phyloP scores from a whole-genome alignment of 2,797 vertebrate genomes.

The Oceanodroma leucorhoa region DNA sequence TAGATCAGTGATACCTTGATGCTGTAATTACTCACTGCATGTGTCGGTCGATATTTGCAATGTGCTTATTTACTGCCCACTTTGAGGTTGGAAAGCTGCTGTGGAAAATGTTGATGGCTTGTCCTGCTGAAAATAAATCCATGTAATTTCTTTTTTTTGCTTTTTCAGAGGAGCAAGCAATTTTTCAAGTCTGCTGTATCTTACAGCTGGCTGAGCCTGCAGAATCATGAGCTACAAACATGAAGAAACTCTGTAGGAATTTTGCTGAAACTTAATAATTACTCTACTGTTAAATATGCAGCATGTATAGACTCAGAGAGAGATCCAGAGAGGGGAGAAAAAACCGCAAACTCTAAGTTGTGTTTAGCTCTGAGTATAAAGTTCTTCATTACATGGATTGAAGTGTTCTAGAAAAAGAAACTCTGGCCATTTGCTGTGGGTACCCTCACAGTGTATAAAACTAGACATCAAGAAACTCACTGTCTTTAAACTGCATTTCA shows the following conservation, averaged over 20 bases:
- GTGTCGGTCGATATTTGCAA: slow-evolving; percentile 51
- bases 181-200: slow-evolving; percentile 14
- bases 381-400: neutral
- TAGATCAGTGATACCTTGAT: slow-evolving; percentile 52
- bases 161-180: slow-evolving; percentile 22
- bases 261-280: slow-evolving; percentile 36
- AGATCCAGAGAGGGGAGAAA: neutral
- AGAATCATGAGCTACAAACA: slow-evolving; percentile 10
- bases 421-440: neutral
- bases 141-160: slow-evolving; percentile 16
- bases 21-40: slow-evolving; percentile 65
- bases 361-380: neutral
- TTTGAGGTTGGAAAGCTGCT: slow-evolving; percentile 31
- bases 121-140: slow-evolving; percentile 56
- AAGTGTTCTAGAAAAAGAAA: neutral
- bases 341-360: neutral
- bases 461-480: neutral
- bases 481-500: neutral
- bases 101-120: slow-evolving; percentile 32
- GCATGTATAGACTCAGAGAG: neutral
- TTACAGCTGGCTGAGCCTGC: slow-evolving; percentile 31
- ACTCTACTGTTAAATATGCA: neutral
- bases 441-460: neutral
- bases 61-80: slow-evolving; percentile 55
- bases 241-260: neutral